Percentiles rank a stretch among this genome's conserved stretches.
Evolutionary conservation across 2,888 invertebrate species (phyloP).

Genomic region (Nebria salina): DNA sequence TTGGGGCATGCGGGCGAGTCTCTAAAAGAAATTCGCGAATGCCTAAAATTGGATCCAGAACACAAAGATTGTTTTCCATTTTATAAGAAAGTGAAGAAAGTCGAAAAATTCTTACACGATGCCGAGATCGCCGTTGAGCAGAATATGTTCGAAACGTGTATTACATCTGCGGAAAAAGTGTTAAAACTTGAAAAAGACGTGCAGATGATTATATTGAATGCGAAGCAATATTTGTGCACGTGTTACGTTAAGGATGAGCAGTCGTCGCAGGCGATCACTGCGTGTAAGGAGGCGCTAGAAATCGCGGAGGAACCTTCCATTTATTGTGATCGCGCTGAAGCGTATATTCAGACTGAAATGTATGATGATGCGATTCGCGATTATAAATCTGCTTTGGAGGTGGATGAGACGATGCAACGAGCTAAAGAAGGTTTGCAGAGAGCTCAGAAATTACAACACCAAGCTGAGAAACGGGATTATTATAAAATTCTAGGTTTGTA

Average conservation of each 20-base stretch:
- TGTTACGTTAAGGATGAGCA: slow-evolving; percentile 80
- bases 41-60: slow-evolving; percentile 96
- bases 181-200: slow-evolving; percentile 77
- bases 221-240: slow-evolving; percentile 81
- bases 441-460: slow-evolving; percentile 92
- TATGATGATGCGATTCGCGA: slow-evolving; percentile 93
- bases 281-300: slow-evolving; percentile 83
- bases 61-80: slow-evolving; percentile 95
- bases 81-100: slow-evolving; percentile 95
- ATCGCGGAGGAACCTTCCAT: slow-evolving; percentile 79
- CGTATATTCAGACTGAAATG: slow-evolving; percentile 87
- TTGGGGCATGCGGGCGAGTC: slow-evolving; percentile 93
- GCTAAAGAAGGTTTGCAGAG: slow-evolving; percentile 90
- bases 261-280: slow-evolving; percentile 74
- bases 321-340: slow-evolving; percentile 92
- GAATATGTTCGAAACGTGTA: slow-evolving; percentile 75
- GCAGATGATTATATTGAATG: slow-evolving; percentile 76
- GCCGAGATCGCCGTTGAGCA: slow-evolving; percentile 75
- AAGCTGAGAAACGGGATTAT: slow-evolving; percentile 93
- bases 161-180: slow-evolving; percentile 73
- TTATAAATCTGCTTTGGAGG: slow-evolving; percentile 84
- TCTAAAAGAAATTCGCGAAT: slow-evolving; percentile 93
- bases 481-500: slow-evolving; percentile 83
- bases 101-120: slow-evolving; percentile 79
- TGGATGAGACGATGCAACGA: slow-evolving; percentile 80